These are phyloP conservation scores for Cataglyphis albicans DNA, from an alignment of 2,888 invertebrate genomes.

Conservation along the genomic window DNA sequence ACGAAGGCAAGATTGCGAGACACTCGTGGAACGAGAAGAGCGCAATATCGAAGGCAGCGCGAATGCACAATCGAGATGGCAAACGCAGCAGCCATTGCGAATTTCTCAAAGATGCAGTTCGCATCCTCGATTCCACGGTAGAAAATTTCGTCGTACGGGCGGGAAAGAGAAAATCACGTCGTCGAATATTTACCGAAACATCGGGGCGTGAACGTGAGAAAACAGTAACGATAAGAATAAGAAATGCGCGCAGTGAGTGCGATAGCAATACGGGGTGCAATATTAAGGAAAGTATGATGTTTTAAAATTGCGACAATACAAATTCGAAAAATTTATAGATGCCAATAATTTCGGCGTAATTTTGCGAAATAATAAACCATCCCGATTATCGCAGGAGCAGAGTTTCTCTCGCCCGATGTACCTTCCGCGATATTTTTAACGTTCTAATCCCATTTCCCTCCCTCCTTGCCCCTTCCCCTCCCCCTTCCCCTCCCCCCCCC, in stretches of 20 bases:
- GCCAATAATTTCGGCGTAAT: constrained; percentile 4
- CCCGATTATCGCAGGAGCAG: background rate
- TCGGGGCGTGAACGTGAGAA: constrained; percentile 23
- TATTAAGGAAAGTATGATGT: background rate
- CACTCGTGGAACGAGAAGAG: background rate
- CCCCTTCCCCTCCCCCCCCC: background rate
- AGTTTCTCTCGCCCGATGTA: background rate
- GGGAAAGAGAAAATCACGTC: constrained; percentile 39
- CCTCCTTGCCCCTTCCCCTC: background rate
- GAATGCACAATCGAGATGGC: constrained; percentile 25
- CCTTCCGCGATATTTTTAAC: constrained; percentile 8
- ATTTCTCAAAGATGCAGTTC: constrained; percentile 45
- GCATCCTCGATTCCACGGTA: constrained; percentile 37
- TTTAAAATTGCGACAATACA: background rate
- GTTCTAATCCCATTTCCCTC: constrained; percentile 24
- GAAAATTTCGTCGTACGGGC: constrained; percentile 20
- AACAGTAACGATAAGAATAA: constrained; percentile 42
- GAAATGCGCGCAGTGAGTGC: background rate
- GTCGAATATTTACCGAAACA: constrained; percentile 52
- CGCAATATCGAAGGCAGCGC: background rate
- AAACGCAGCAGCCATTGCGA: constrained; percentile 44
- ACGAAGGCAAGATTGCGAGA: background rate
- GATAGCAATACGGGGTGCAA: background rate
- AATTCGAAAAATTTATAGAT: background rate
- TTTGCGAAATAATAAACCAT: background rate